A percentile compares a stretch with the other conserved stretches of the same genome.
phyloP scores from a whole-genome alignment of 2,888 invertebrate species.

The Candidula unifasciata region DNA sequence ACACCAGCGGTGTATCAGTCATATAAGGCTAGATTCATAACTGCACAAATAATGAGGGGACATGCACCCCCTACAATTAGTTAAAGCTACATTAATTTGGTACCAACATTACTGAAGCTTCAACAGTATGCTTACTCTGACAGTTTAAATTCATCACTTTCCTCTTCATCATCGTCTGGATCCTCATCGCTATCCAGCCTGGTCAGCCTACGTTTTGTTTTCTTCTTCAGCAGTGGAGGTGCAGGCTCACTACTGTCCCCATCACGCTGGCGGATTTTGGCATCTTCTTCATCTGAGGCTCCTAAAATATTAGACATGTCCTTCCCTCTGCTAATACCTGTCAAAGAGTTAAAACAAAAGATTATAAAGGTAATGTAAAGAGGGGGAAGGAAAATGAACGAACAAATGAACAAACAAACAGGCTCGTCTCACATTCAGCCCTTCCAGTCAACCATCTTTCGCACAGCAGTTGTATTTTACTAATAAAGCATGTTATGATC shows the following conservation, averaged over 20 bases:
- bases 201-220: slow-evolving; percentile 62
- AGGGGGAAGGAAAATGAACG: too few species aligned
- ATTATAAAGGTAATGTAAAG: too few species aligned
- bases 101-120: neutral
- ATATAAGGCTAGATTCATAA: too few species aligned
- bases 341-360: neutral
- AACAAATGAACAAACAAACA: neutral
- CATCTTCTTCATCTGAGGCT: slow-evolving; percentile 56
- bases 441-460: too few species aligned
- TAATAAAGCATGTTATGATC: too few species aligned
- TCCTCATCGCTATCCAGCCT: slow-evolving; percentile 81
- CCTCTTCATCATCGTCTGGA: slow-evolving; percentile 78
- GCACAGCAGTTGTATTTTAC: too few species aligned
- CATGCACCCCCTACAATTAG: neutral
- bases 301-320: slow-evolving; percentile 89
- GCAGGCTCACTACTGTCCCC: slow-evolving; percentile 85
- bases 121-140: slow-evolving; percentile 81
- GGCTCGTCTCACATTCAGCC: too few species aligned
- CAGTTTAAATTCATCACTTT: slow-evolving; percentile 94
- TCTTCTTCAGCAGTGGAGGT: slow-evolving; percentile 82
- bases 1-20: too few species aligned
- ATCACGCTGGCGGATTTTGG: slow-evolving; percentile 57
- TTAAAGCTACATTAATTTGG: neutral
- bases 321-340: slow-evolving; percentile 90
- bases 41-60: too few species aligned